Percentiles rank a stretch among this genome's conserved stretches.
These are phyloP conservation scores for Calliphora vomitoria DNA, from an alignment of 2,888 invertebrate species.

Conservation along the genomic window DNA sequence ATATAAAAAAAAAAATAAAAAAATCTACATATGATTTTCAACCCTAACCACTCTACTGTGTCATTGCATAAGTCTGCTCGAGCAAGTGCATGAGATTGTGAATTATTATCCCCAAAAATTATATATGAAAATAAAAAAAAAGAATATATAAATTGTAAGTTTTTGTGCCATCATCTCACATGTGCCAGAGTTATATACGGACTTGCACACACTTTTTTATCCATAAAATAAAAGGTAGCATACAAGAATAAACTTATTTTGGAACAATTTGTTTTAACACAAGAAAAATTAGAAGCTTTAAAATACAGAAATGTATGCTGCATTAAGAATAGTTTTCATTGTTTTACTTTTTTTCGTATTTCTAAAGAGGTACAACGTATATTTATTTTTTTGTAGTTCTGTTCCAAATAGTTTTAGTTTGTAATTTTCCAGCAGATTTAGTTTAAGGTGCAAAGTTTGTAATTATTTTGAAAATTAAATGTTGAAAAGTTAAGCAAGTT, in stretches of 20 bases:
- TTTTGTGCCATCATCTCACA: conserved; percentile 21
- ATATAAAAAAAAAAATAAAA: too few species aligned
- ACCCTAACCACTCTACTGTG: neutral
- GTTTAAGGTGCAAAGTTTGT: conserved; percentile 48
- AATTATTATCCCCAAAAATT: conserved; percentile 53
- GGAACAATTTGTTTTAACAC: conserved; percentile 58
- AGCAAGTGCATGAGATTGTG: conserved; percentile 36
- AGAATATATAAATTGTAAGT: neutral
- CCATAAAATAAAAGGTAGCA: conserved; percentile 15
- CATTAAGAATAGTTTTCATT: conserved; percentile 15
- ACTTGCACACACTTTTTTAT: neutral
- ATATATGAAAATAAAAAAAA: conserved; percentile 2
- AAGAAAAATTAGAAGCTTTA: conserved; percentile 59
- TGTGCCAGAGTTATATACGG: conserved; percentile 29
- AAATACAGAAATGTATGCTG: conserved; percentile 45
- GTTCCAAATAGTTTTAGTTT: conserved; percentile 30
- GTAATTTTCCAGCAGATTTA: conserved; percentile 57
- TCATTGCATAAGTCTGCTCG: neutral
- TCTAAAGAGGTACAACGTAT: neutral
- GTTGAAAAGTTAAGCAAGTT: neutral
- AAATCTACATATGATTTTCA: neutral
- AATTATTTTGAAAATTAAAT: conserved; percentile 52
- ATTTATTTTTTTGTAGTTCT: neutral
- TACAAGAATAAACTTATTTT: conserved; percentile 26
- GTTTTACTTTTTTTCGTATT: neutral